Base-by-base conservation (phyloP, 2,797 vertebrate genomes). In the Lateolabrax maculatus region DNA sequence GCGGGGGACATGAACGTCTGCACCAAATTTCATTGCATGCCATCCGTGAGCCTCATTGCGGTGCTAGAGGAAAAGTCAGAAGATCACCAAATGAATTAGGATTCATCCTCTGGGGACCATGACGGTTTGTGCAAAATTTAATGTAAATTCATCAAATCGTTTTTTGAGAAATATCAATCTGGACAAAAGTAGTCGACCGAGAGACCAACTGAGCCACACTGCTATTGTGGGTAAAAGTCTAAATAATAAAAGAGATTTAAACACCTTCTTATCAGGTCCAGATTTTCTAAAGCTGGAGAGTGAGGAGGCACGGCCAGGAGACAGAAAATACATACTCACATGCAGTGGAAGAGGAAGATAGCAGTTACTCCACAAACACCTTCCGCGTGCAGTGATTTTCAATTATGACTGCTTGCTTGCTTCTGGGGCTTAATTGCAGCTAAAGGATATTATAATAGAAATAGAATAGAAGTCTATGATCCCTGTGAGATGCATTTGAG, bases 391-490 rank as follows among this genome's bases (percentile, higher is more conserved):
- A 66, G 31, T 27, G 43, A 71, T 77, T 85, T 85, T 70, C 37
- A 81, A 23, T 81, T 58, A 79, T 46, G 69, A 37, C 60, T 69
- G 64, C 62, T 55, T 53, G 53, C 43, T 55, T 39, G 46, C 29
- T 71, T 82, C 63, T 75, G 10, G 52, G 67, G n/a, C 48, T 71
- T 87, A 79, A 87, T 74, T 82, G 70, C 43, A 84, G 72, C 77
- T 73, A 77, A 64, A 43, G n/a, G 57, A 68, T 77, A 15, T 48
- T 62, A 62, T 79, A 76, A 83, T 60, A 74, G 37, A 72, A 79
- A 75, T 51, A 60, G 63, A 23, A 61, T 56, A 72, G 29, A 80
- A 75, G 63, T 49, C 21, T 58, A 74, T 57, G 43, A 76, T 68
- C 43, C 77, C 57, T 48, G 0, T 68, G 72, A 71, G 65, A 85